phyloP scores from a whole-genome alignment of 2,888 invertebrate species.

The Ophonus ardosiacus region DNA sequence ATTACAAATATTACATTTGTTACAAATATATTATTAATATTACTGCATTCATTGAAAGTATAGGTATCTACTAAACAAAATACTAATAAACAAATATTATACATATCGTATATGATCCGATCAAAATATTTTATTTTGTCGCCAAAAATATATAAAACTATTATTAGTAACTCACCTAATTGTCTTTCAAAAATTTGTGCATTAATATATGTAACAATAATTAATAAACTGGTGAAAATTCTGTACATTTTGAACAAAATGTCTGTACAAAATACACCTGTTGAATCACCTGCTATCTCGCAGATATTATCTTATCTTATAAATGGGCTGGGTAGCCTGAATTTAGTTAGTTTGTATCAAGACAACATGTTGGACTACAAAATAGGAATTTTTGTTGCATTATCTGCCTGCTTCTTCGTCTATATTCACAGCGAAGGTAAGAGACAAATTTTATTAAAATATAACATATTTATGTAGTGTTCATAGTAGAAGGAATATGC shows the following conservation, averaged over 20 bases:
- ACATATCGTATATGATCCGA: too few relatives aligned
- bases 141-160: too few relatives aligned
- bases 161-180: not conserved
- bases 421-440: slow-evolving; percentile 39
- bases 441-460: not conserved
- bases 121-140: too few relatives aligned
- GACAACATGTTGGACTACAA: slow-evolving; percentile 35
- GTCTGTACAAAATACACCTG: not conserved
- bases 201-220: not conserved
- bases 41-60: too few relatives aligned
- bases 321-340: not conserved
- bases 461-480: not conserved
- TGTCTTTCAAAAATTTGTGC: not conserved
- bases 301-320: not conserved
- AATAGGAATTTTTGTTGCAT: slow-evolving; percentile 5
- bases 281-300: not conserved
- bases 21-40: too few relatives aligned
- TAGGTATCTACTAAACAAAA: too few relatives aligned
- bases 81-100: too few relatives aligned
- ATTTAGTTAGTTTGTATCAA: not conserved
- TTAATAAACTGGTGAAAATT: not conserved
- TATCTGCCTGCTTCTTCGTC: not conserved
- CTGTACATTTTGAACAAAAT: not conserved
- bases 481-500: too few relatives aligned
- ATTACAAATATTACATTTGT: too few relatives aligned